Evolutionary conservation across 2,797 vertebrate species (phyloP).

Genomic region (Adrianichthys oophorus): DNA sequence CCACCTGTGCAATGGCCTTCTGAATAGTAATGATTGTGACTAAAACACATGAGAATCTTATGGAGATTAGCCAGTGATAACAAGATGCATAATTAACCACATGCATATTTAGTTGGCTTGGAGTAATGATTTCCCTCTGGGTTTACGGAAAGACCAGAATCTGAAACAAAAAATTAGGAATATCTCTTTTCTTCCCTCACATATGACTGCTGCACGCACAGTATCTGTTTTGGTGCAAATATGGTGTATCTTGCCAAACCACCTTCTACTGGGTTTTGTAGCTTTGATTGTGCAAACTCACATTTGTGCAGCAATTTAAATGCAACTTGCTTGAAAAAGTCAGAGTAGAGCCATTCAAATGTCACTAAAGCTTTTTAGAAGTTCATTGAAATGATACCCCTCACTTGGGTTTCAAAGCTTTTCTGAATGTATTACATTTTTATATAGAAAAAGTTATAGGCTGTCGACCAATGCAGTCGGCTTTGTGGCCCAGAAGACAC

Average conservation of each 20-base stretch:
- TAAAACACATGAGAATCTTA: constrained; percentile 63
- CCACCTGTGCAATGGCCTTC: constrained; percentile 60
- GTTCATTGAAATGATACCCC: constrained; percentile 51
- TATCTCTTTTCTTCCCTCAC: background rate
- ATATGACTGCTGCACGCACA: constrained; percentile 5
- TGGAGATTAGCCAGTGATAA: constrained; percentile 73
- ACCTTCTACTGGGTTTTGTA: constrained; percentile 3
- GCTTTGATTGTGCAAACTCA: constrained; percentile 9
- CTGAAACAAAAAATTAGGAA: constrained; percentile 46
- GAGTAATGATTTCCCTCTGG: constrained; percentile 66
- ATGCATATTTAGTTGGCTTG: constrained; percentile 67
- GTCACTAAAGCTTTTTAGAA: constrained; percentile 51
- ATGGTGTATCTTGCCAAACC: background rate
- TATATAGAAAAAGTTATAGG: constrained; percentile 48
- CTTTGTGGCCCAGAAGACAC: constrained; percentile 28
- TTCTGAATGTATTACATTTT: constrained; percentile 54
- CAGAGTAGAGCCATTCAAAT: constrained; percentile 23
- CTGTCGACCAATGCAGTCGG: constrained; percentile 52
- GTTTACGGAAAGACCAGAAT: constrained; percentile 51
- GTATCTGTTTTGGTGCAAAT: background rate
- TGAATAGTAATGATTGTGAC: constrained; percentile 62
- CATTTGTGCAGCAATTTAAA: constrained; percentile 17
- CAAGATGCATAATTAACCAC: constrained; percentile 76
- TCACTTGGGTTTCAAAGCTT: constrained; percentile 51
- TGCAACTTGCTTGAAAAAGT: constrained; percentile 22